Evolutionary conservation across 2,113 vertebrate species (phyloP).

Genomic region (Brachyhypopomus occidentalis): DNA sequence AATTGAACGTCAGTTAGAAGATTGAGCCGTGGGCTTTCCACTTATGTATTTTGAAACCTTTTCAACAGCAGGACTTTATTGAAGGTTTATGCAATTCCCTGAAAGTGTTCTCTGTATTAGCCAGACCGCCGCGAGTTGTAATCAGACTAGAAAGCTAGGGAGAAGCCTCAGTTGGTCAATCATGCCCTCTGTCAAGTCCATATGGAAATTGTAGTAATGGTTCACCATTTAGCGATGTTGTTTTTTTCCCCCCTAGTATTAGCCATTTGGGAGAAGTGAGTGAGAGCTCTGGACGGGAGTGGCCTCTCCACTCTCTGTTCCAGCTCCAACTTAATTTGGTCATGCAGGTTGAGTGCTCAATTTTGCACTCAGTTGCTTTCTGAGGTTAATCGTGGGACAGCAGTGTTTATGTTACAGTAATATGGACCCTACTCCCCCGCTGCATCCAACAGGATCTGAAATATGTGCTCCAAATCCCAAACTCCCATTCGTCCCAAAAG

Average conservation of each 20-base stretch:
- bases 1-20: too few species aligned
- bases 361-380: conserved; percentile 73
- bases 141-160: conserved; percentile 26
- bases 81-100: conserved; percentile 19
- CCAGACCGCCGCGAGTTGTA: conserved; percentile 12
- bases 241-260: conserved; percentile 66
- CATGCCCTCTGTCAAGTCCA: conserved; percentile 54
- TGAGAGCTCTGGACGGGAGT: conserved; percentile 44
- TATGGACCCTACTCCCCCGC: conserved; percentile 68
- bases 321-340: conserved; percentile 64
- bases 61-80: not conserved
- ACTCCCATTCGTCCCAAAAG: conserved; percentile 42
- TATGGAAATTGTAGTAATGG: conserved; percentile 67
- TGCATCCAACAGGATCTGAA: conserved; percentile 69
- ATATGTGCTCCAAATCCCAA: conserved; percentile 60
- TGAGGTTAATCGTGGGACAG: conserved; percentile 78
- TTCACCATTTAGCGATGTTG: conserved; percentile 65
- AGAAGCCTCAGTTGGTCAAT: conserved; percentile 56
- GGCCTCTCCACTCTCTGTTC: conserved; percentile 45
- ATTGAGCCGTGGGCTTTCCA: too few species aligned
- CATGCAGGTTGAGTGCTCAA: conserved; percentile 67
- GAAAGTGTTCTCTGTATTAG: conserved; percentile 49
- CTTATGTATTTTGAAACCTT: not conserved
- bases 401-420: conserved; percentile 75
- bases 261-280: conserved; percentile 67